Base-by-base conservation (phyloP, 2,113 vertebrate species). In the Cavia porcellus region DNA sequence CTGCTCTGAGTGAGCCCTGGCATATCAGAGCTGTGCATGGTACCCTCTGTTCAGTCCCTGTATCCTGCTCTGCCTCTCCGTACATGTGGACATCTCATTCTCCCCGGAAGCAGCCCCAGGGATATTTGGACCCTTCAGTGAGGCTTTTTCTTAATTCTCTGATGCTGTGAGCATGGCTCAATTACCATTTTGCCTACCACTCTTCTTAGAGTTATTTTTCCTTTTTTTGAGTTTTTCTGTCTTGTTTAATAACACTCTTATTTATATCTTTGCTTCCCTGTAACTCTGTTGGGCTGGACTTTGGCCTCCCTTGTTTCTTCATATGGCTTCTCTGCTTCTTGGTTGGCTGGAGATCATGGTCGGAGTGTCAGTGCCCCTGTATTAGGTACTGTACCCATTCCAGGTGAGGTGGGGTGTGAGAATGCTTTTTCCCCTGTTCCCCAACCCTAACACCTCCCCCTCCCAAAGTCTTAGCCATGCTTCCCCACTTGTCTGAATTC, bases 351-450 rank as follows among this genome's bases (percentile, higher is more conserved):
- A 99, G 99, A 99, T 98, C 99, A 99, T 98, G 97, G 98, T 99
- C 99, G 99, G 98, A 99, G 99, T 98, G 99, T 99, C 99, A 99
- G 99, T 98, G 99, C 99, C 98, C 99, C 99, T 2, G 98, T 98
- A 97, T 99, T 99, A 99, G 99, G 99, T 99, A 99, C 98, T 95
- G 99, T 99, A 99, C 98, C 97, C 61, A 12, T 97, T 98, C 96
- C 93, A 98, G 97, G 97, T 97, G 97, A 98, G 97, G 94, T 92
- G 90, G 86, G 77, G 85, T 38, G 77, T 94, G 92, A 97, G 59
- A 96, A 86, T 50, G 52, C 74, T 92, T 70, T 94, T 66, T 92
- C 70, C 96, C 81, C 66, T 62, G 86, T 92, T 68, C 97, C 83
- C 70, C 90, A 42, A 42, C 47, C 66, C 68, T 0, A 50, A 35